Conservation (phyloP, 2,113 vertebrate genomes). For the Hyaena hyaena region DNA sequence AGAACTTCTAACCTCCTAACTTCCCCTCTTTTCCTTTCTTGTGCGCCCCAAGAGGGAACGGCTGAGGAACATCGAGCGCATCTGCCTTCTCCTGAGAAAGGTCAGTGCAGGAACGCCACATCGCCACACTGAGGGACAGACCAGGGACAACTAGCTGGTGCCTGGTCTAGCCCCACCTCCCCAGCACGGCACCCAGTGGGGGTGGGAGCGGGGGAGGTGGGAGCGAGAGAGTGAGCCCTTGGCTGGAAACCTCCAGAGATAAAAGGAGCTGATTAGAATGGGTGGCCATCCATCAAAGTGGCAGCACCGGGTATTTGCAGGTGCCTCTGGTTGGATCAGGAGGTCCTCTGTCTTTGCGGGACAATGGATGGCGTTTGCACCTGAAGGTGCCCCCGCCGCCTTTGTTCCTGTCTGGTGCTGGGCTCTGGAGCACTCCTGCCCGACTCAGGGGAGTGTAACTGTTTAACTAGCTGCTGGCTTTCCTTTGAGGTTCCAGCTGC, state of each 20-base stretch:
- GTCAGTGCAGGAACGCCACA: slow-evolving; percentile 82
- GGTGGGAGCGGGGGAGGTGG: not conserved
- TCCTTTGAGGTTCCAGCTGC: slow-evolving; percentile 10
- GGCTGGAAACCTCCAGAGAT: slow-evolving; percentile 60
- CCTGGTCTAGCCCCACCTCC: not conserved
- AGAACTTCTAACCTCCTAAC: slow-evolving; percentile 6
- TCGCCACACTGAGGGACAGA: no score
- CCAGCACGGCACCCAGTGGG: not conserved
- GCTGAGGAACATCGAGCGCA: slow-evolving; percentile 97
- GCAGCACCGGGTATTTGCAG: slow-evolving; percentile 29
- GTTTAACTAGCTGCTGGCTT: not conserved
- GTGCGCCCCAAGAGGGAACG: slow-evolving; percentile 90
- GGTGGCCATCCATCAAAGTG: not conserved
- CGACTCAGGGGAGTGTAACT: not conserved
- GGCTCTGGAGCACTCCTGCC: not conserved
- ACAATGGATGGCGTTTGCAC: not conserved
- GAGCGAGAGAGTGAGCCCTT: not conserved
- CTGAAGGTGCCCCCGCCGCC: not conserved
- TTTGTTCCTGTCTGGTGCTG: slow-evolving; percentile 10
- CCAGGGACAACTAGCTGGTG: not conserved
- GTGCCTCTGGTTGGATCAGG: slow-evolving; percentile 6
- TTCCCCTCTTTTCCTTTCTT: slow-evolving; percentile 43
- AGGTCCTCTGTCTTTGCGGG: slow-evolving; percentile 16
- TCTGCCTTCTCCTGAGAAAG: slow-evolving; percentile 98
- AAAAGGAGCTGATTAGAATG: slow-evolving; percentile 50